Evolutionary conservation across 2,113 vertebrate genomes (phyloP).

Genomic region (Macquaria australasica): DNA sequence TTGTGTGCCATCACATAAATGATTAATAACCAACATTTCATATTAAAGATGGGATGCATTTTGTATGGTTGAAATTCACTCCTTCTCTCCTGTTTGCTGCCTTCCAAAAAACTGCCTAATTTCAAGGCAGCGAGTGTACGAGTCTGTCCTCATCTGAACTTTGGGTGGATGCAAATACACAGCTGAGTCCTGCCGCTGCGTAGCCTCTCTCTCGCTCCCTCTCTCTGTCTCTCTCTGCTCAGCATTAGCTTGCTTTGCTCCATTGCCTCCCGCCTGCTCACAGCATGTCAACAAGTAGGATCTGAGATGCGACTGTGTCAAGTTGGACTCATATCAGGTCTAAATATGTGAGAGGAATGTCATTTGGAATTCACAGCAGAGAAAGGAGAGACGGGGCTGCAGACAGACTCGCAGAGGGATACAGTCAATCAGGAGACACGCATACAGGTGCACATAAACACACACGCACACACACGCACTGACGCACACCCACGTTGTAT

Average conservation of each 20-base stretch:
- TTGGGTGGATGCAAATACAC: slow-evolving; percentile 64
- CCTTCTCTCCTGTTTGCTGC: slow-evolving; percentile 41
- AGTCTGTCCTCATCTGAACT: slow-evolving; percentile 80
- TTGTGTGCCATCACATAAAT: not conserved
- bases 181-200: slow-evolving; percentile 64
- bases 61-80: slow-evolving; percentile 31
- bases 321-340: slow-evolving; percentile 56
- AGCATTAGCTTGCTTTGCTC: slow-evolving; percentile 70
- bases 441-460: slow-evolving; percentile 13
- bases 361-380: slow-evolving; percentile 55
- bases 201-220: slow-evolving; percentile 24
- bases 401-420: slow-evolving; percentile 13
- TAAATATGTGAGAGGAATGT: slow-evolving; percentile 65
- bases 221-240: slow-evolving; percentile 30
- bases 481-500: slow-evolving; percentile 39
- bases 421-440: slow-evolving; percentile 34
- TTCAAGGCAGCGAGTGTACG: slow-evolving; percentile 69
- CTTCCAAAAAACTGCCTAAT: slow-evolving; percentile 58
- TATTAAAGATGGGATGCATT: slow-evolving; percentile 29
- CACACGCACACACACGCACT: slow-evolving; percentile 16
- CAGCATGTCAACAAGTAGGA: slow-evolving; percentile 76
- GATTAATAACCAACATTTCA: not conserved
- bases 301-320: slow-evolving; percentile 63
- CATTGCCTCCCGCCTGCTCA: slow-evolving; percentile 68
- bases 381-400: slow-evolving; percentile 5